Conservation (phyloP, 2,113 vertebrate genomes). For the Mormyrus lacerda region DNA sequence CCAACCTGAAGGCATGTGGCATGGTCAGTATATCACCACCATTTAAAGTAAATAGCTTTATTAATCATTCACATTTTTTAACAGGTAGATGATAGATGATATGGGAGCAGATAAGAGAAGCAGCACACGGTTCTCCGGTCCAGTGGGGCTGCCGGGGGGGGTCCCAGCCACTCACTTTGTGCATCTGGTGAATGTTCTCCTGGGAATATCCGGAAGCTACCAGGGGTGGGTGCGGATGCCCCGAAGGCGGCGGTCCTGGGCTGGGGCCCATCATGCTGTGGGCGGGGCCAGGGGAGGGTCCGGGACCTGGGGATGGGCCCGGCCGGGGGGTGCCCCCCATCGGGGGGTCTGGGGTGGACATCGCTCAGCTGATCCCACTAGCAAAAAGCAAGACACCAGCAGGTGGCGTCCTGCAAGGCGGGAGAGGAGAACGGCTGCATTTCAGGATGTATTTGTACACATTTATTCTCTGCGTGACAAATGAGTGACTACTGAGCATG, state of each 20-base stretch:
- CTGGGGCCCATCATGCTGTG: conserved; percentile 92
- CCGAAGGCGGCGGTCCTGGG: conserved; percentile 75
- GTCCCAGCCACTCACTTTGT: conserved; percentile 69
- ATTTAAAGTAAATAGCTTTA: neutral
- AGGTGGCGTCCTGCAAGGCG: conserved; percentile 27
- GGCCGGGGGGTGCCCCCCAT: conserved; percentile 80
- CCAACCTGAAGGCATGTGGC: neutral
- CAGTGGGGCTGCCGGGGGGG: neutral
- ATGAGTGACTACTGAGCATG: neutral
- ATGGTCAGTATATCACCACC: neutral
- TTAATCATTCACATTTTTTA: neutral
- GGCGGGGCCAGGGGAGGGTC: conserved; percentile 77
- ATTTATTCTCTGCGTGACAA: neutral
- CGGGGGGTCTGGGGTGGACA: conserved; percentile 86
- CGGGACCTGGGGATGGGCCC: conserved; percentile 77
- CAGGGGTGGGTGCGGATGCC: conserved; percentile 66
- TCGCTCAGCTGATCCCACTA: conserved; percentile 44
- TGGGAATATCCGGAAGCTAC: conserved; percentile 74
- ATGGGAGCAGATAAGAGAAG: neutral
- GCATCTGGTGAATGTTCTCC: conserved; percentile 81
- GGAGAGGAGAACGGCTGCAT: neutral
- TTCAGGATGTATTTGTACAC: neutral
- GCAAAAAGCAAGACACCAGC: neutral
- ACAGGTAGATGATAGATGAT: neutral
- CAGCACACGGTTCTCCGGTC: neutral